These are phyloP conservation scores for Thera obeliscata DNA, from an alignment of 2,888 invertebrate species.

Conservation along the genomic window DNA sequence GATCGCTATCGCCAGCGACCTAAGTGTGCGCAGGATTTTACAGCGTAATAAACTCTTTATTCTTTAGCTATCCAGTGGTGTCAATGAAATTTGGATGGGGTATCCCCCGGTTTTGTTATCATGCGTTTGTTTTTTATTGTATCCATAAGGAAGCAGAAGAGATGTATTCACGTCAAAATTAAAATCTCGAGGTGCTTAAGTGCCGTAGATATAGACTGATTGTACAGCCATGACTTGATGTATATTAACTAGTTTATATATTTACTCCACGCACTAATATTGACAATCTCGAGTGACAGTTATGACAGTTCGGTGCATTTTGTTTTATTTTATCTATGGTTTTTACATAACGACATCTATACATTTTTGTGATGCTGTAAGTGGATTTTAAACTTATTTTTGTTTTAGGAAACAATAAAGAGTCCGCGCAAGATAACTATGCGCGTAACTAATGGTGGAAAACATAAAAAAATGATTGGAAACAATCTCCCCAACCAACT, in stretches of 20 bases:
- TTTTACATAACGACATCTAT: background rate
- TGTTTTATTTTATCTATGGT: constrained; percentile 1
- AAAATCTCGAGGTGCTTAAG: constrained; percentile 69
- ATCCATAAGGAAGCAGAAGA: too few species aligned
- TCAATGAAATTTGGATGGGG: too few species aligned
- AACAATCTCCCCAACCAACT: too few species aligned
- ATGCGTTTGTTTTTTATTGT: too few species aligned
- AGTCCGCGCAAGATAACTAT: too few species aligned
- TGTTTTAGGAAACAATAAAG: background rate
- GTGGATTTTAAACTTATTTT: background rate
- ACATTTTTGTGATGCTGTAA: background rate
- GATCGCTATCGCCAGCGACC: too few species aligned
- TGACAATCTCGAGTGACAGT: constrained; percentile 55
- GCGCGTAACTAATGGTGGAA: too few species aligned
- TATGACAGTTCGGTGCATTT: constrained; percentile 32
- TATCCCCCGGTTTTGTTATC: too few species aligned
- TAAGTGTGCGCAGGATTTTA: too few species aligned
- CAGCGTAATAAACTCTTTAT: too few species aligned
- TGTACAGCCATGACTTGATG: constrained; percentile 77
- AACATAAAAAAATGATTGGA: too few species aligned
- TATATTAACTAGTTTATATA: constrained; percentile 53
- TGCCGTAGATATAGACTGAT: constrained; percentile 78
- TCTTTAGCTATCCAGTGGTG: too few species aligned
- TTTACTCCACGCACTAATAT: constrained; percentile 50
- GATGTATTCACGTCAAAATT: background rate